A percentile compares a stretch with the other conserved stretches of the same genome.
These are phyloP conservation scores for Marronus borbonicus DNA, from an alignment of 2,888 invertebrate species.

Conservation along the genomic window DNA sequence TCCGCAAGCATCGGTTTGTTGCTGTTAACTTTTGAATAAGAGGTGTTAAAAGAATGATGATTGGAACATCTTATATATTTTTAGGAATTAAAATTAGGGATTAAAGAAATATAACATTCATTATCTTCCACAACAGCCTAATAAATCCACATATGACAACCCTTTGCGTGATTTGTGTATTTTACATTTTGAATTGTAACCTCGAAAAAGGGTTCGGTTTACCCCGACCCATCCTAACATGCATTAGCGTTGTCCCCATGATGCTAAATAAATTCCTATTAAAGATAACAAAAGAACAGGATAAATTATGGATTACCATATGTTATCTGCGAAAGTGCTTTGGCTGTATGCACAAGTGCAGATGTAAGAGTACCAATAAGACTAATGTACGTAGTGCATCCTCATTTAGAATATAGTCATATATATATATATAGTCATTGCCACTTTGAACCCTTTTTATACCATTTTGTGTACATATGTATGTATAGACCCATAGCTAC, in stretches of 20 bases:
- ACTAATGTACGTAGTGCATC: too few relatives aligned
- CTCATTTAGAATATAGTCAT: too few relatives aligned
- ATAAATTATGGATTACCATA: conserved; percentile 36
- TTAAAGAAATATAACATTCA: background rate
- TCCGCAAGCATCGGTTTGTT: too few relatives aligned
- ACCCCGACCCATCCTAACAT: background rate
- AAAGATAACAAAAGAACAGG: conserved; percentile 18
- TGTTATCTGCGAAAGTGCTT: conserved; percentile 29
- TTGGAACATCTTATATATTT: too few relatives aligned
- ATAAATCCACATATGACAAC: conserved; percentile 5
- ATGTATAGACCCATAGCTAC: too few relatives aligned
- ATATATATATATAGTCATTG: too few relatives aligned
- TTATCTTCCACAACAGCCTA: background rate
- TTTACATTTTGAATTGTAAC: background rate
- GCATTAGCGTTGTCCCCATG: conserved; percentile 6
- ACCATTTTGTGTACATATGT: too few relatives aligned
- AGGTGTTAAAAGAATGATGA: too few relatives aligned
- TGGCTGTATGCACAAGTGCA: background rate
- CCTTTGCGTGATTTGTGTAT: background rate
- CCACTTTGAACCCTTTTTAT: too few relatives aligned
- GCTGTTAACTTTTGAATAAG: too few relatives aligned
- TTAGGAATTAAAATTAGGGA: too few relatives aligned
- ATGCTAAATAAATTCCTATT: conserved; percentile 33
- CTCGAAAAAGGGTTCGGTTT: conserved; percentile 20
- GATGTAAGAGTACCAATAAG: conserved; percentile 12